These are phyloP conservation scores for Chelon labrosus DNA, from an alignment of 2,797 vertebrate genomes.

Conservation along the genomic window DNA sequence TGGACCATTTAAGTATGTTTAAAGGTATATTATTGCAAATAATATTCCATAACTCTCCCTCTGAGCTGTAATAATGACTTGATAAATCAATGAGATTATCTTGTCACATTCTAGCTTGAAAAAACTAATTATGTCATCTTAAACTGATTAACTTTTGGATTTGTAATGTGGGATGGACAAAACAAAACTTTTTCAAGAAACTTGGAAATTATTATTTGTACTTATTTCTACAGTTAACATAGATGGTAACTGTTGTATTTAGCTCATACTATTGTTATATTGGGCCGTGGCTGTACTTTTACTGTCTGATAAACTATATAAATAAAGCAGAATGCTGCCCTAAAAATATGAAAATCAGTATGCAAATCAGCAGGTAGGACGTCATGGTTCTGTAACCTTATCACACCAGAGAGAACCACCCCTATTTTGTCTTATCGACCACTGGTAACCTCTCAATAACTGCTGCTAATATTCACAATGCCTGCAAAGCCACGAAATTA, in stretches of 20 bases:
- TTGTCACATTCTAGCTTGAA: neutral
- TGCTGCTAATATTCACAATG: conserved; percentile 7
- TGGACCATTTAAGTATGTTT: neutral
- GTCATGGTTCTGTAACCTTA: conserved; percentile 9
- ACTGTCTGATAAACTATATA: neutral
- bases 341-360: conserved; percentile 17
- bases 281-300: neutral
- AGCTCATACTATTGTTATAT: neutral
- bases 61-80: neutral
- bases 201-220: neutral
- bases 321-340: neutral
- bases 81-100: neutral
- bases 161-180: neutral
- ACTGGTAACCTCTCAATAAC: neutral
- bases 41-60: neutral
- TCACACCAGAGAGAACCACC: neutral
- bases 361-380: conserved; percentile 15
- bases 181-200: neutral
- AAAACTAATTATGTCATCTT: neutral
- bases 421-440: neutral
- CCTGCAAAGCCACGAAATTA: conserved; percentile 13
- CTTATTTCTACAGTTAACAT: neutral
- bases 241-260: neutral
- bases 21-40: neutral
- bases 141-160: neutral